A percentile compares a stretch with the other conserved stretches of the same genome.
Conservation (phyloP, 2,113 vertebrate genomes). For the Mormoops blainvillei region DNA sequence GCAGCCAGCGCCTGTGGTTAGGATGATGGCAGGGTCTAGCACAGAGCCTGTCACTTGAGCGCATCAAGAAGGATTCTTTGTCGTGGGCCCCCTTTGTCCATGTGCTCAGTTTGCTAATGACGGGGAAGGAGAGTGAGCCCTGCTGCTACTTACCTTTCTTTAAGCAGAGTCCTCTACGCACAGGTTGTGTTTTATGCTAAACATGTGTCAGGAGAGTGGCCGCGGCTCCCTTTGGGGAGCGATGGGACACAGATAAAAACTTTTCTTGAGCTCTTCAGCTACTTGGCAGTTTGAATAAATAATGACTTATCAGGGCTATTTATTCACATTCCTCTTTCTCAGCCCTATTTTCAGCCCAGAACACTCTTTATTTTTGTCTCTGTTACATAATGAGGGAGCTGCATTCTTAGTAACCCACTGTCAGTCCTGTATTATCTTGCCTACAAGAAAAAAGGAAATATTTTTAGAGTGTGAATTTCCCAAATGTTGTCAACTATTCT, state of each 20-base stretch:
- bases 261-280: not conserved
- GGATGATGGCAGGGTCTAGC: not conserved
- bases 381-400: conserved; percentile 48
- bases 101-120: not conserved
- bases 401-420: conserved; percentile 54
- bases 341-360: conserved; percentile 42
- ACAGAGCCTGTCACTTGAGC: not conserved
- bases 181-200: not conserved
- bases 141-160: not conserved
- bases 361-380: conserved; percentile 33
- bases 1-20: not conserved
- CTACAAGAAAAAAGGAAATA: conserved; percentile 41
- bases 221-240: not conserved
- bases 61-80: not conserved
- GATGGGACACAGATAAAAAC: not conserved
- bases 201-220: not conserved
- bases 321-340: conserved; percentile 26
- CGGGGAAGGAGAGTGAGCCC: not conserved
- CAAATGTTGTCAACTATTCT: conserved; percentile 35
- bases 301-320: conserved; percentile 21
- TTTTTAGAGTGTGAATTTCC: conserved; percentile 69
- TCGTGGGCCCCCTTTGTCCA: not conserved
- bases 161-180: not conserved
- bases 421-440: conserved; percentile 44
- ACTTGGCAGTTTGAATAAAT: not conserved